A percentile compares a stretch with the other conserved stretches of the same genome.
These are phyloP conservation scores for Rhopalosiphum nymphaeae DNA, from an alignment of 2,888 invertebrate species.

Conservation along the genomic window DNA sequence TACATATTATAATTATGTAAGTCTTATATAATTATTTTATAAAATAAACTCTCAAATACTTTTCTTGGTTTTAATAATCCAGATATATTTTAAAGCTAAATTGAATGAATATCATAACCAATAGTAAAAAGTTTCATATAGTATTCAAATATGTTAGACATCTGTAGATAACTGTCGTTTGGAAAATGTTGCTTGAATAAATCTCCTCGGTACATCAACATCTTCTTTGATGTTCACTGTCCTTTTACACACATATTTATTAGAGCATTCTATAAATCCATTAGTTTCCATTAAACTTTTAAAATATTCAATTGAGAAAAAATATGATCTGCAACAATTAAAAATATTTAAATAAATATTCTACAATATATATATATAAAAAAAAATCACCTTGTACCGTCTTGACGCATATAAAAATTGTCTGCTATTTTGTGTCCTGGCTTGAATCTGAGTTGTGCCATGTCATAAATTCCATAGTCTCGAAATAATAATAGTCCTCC, in stretches of 20 bases:
- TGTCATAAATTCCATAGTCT: slow-evolving; percentile 95
- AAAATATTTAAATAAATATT: slow-evolving; percentile 34
- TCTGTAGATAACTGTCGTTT: slow-evolving; percentile 70
- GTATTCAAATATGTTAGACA: slow-evolving; percentile 1
- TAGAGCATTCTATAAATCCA: slow-evolving; percentile 80
- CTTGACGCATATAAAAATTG: slow-evolving; percentile 95
- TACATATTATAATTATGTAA: slow-evolving; percentile 45
- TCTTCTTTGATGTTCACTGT: slow-evolving; percentile 95
- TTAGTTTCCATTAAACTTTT: slow-evolving; percentile 75
- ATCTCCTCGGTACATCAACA: slow-evolving; percentile 90
- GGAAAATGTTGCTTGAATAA: slow-evolving; percentile 89
- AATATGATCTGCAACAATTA: slow-evolving; percentile 78
- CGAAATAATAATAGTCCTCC: slow-evolving; percentile 88
- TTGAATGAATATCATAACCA: neutral
- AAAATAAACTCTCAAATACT: slow-evolving; percentile 45
- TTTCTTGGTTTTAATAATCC: slow-evolving; percentile 44
- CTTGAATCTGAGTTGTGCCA: slow-evolving; percentile 95
- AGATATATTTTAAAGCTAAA: neutral
- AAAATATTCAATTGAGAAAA: slow-evolving; percentile 82
- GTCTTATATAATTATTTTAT: slow-evolving; percentile 50
- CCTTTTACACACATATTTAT: slow-evolving; percentile 85
- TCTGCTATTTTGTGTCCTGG: slow-evolving; percentile 92
- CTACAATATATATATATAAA: neutral
- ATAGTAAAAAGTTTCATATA: slow-evolving; percentile 16
- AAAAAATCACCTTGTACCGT: slow-evolving; percentile 84